A percentile compares a stretch with the other conserved stretches of the same genome.
These are phyloP conservation scores for Dipus sagitta DNA, from an alignment of 2,797 vertebrate genomes.

Conservation along the genomic window DNA sequence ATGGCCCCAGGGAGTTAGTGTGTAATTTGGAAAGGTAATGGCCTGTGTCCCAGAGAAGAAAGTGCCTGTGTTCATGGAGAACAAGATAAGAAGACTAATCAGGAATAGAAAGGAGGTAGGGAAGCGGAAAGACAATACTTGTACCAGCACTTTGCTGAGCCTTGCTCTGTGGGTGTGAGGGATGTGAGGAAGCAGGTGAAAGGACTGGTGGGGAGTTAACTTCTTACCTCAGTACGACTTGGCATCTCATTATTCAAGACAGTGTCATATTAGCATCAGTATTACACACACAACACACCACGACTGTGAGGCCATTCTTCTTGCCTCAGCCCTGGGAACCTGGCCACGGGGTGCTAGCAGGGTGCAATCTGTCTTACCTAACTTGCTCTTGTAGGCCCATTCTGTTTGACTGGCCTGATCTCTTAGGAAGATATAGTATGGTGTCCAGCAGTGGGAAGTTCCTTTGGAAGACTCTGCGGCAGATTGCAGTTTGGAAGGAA, in stretches of 20 bases:
- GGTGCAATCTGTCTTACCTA: background rate
- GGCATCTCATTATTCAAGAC: background rate
- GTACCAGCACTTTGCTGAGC: background rate
- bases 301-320: background rate
- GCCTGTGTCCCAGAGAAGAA: slow-evolving; percentile 64
- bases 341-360: accelerated
- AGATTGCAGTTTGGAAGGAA: background rate
- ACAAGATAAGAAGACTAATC: background rate
- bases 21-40: background rate
- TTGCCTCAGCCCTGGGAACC: background rate
- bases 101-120: background rate
- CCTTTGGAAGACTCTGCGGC: accelerated
- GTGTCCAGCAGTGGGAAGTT: accelerated
- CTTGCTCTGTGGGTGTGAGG: background rate
- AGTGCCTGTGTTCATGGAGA: background rate
- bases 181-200: background rate
- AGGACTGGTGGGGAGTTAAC: background rate
- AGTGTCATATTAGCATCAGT: accelerated
- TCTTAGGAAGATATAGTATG: accelerated
- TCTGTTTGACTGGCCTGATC: slow-evolving; percentile 73
- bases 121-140: background rate
- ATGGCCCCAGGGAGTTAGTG: slow-evolving; percentile 57
- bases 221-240: background rate
- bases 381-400: slow-evolving; percentile 44
- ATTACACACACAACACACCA: background rate